phyloP scores from a whole-genome alignment of 2,113 vertebrate species.

The Petaurus breviceps region DNA sequence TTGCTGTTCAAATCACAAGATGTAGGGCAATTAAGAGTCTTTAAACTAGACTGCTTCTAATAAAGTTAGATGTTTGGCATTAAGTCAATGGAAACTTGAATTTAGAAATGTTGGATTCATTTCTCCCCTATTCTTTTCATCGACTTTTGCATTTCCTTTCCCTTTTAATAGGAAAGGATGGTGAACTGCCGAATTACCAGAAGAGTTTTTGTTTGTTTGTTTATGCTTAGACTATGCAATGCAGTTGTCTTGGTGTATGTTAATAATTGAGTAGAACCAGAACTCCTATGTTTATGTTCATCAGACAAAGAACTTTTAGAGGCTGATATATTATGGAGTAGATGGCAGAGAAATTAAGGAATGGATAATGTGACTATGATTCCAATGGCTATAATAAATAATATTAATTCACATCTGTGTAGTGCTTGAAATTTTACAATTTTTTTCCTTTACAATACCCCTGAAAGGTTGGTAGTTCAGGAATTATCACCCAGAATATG shows the following conservation, averaged over 20 bases:
- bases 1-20: constrained; percentile 2
- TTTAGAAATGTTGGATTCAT: not conserved
- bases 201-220: not conserved
- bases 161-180: constrained; percentile 37
- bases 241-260: not conserved
- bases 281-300: not conserved
- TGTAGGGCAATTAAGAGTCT: not conserved
- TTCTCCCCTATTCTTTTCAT: constrained; percentile 1
- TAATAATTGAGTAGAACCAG: not conserved
- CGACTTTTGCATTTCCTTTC: not conserved
- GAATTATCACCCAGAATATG: not conserved
- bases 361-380: not conserved
- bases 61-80: constrained; percentile 22
- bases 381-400: not conserved
- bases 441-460: not conserved
- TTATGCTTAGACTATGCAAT: not conserved
- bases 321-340: not conserved
- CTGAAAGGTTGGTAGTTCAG: not conserved
- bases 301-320: not conserved
- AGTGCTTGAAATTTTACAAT: not conserved
- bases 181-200: not conserved
- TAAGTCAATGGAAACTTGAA: not conserved
- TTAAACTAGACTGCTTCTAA: constrained; percentile 23
- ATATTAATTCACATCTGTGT: not conserved
- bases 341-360: not conserved